These are phyloP conservation scores for Guaruba guarouba DNA, from an alignment of 2,113 vertebrate species.

Conservation along the genomic window DNA sequence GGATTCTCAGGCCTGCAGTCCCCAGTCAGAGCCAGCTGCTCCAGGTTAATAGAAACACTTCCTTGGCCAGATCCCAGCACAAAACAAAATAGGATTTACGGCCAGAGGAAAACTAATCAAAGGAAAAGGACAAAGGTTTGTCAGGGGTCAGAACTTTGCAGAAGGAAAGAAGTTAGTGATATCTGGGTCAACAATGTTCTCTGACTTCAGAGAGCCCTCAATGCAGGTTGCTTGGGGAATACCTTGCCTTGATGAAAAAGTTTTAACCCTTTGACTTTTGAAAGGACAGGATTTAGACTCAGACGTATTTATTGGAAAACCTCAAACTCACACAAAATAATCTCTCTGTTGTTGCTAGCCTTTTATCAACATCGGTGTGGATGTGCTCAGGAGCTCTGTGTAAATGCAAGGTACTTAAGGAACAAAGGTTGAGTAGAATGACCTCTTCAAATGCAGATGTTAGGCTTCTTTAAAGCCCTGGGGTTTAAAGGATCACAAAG, in stretches of 20 bases:
- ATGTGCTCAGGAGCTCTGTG: background rate
- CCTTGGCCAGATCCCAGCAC: slow-evolving; percentile 40
- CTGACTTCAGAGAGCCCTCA: background rate
- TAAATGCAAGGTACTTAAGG: background rate
- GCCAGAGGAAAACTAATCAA: slow-evolving; percentile 51
- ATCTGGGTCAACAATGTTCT: slow-evolving; percentile 13
- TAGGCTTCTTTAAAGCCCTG: background rate
- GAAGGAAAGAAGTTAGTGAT: slow-evolving; percentile 11
- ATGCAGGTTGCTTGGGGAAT: slow-evolving; percentile 2
- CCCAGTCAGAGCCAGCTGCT: background rate
- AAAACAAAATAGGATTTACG: slow-evolving; percentile 52
- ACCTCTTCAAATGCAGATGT: slow-evolving; percentile 26
- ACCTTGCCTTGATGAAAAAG: background rate
- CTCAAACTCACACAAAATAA: slow-evolving; percentile 28
- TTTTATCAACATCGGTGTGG: background rate
- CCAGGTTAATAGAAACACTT: slow-evolving; percentile 58
- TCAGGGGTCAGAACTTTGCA: slow-evolving; percentile 39
- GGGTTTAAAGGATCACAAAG: background rate
- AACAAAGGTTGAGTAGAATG: background rate
- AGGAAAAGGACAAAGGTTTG: slow-evolving; percentile 58
- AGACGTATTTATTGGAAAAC: slow-evolving; percentile 13
- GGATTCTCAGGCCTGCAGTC: background rate
- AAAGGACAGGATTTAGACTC: slow-evolving; percentile 25
- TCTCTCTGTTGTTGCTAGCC: background rate
- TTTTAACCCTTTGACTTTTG: slow-evolving; percentile 48